Conservation (phyloP, 2,797 vertebrate species). For the Lacerta viridis region DNA sequence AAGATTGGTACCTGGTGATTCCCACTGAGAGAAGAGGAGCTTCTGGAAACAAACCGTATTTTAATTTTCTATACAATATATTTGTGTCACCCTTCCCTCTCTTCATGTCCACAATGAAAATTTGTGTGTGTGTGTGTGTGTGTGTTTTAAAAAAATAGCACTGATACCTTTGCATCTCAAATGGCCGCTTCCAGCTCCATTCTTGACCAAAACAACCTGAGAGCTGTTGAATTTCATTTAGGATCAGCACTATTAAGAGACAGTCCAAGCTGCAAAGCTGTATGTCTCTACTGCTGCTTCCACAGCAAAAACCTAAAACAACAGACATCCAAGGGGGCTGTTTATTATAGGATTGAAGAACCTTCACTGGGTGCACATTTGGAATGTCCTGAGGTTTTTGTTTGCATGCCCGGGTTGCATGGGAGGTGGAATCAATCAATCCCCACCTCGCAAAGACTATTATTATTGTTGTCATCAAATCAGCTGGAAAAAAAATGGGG, state of each 20-base stretch:
- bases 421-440: too few relatives aligned
- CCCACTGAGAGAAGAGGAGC: neutral
- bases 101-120: too few relatives aligned
- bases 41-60: conserved; percentile 44
- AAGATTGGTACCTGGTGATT: neutral
- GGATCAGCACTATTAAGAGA: neutral
- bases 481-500: neutral
- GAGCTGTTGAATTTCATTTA: neutral
- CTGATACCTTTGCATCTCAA: neutral
- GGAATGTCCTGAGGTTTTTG: conserved; percentile 17
- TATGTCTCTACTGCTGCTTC: neutral
- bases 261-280: neutral
- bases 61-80: conserved; percentile 4
- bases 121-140: too few relatives aligned
- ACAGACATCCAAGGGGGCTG: neutral
- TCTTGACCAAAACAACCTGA: neutral
- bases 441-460: neutral
- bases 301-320: neutral
- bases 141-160: too few relatives aligned
- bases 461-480: neutral
- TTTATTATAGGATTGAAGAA: neutral
- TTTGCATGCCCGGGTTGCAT: too few relatives aligned
- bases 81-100: neutral
- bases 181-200: conserved; percentile 6
- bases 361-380: neutral